Base-by-base conservation (phyloP, 2,888 invertebrate genomes). In the Sinelater perroti region DNA sequence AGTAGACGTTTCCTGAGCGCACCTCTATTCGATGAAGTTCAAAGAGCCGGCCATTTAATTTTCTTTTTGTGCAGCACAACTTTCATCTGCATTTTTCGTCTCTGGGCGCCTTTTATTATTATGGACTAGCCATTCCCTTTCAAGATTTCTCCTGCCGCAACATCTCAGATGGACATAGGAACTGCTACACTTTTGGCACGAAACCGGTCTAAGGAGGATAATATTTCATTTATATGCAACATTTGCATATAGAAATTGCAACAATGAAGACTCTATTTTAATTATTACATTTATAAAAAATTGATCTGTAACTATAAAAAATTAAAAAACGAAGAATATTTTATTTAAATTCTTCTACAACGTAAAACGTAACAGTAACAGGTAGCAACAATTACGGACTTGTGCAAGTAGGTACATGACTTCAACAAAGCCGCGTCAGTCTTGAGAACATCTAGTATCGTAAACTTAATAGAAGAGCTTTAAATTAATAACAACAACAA, bases 51-150 rank as follows among this genome's bases (percentile, higher is more conserved):
- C 21, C 7, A 40, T 8, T 24, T 24, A n/a, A 14, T 35, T 35
- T 35, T 2, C 16, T 45, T 44, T 45, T 30, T 45, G 30, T 45
- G 17, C 17, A 17, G 45, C 16, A 13, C 45, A 47, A 47, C 47
- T 47, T 47, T 47, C 47, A 33, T 47, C 33, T 20, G 18, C 17
- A 6, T 46, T 46, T 46, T 46, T 18, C 6, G 20, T 20, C 16
- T 30, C 21, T 36, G 17, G 17, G 21, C 17, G 50, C 38, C 26
- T 50, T 50, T 38, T 33, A 31, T 20, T 17, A 30, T 7, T n/a
- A 13, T 24, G 24, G 30, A 46, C 8, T 35, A 14, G 16, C 42
- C 51, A 20, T 51, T 51, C 42, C 51, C 51, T 42, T 51, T 51
- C 21, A 11, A 30, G 31, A 51, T 51, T 51, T 51, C 51, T 31